These are phyloP conservation scores for Perdix hodgsoniae DNA, from an alignment of 2,797 vertebrate genomes.

Conservation along the genomic window DNA sequence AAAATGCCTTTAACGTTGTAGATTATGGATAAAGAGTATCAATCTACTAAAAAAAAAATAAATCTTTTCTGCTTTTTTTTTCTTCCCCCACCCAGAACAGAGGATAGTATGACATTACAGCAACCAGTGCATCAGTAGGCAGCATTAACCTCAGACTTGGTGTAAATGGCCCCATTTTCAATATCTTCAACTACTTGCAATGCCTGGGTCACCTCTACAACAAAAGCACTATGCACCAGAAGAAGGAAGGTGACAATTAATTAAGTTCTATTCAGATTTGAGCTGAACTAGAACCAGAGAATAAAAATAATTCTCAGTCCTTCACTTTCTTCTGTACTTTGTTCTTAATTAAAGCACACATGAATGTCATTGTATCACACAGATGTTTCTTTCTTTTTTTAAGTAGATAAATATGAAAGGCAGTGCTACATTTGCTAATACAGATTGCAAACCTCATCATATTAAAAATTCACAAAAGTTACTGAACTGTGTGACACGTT, in stretches of 20 bases:
- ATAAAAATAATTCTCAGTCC: not conserved
- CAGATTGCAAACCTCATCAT: not conserved
- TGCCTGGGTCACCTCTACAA: not conserved
- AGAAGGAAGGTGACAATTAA: not conserved
- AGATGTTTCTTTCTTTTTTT: not conserved
- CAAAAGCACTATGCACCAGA: not conserved
- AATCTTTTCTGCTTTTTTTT: not conserved
- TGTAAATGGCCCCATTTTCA: not conserved
- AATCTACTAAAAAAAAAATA: not conserved
- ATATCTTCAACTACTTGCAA: not conserved
- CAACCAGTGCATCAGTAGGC: not conserved
- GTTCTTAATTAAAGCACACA: not conserved
- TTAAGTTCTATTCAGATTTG: not conserved
- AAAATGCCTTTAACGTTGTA: not conserved
- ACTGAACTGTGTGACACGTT: conserved; percentile 2
- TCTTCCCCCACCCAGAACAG: not conserved
- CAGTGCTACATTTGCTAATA: not conserved
- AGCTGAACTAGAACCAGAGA: not conserved
- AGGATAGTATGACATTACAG: not conserved
- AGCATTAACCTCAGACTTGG: not conserved
- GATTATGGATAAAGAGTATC: not conserved
- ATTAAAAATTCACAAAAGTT: conserved; percentile 63
- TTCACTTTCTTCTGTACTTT: not conserved
- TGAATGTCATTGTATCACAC: not conserved
- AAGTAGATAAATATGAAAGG: not conserved